Evolutionary conservation across 1,140 invertebrate genomes (phyloP).

Genomic region (Trachelipus rathkii): DNA sequence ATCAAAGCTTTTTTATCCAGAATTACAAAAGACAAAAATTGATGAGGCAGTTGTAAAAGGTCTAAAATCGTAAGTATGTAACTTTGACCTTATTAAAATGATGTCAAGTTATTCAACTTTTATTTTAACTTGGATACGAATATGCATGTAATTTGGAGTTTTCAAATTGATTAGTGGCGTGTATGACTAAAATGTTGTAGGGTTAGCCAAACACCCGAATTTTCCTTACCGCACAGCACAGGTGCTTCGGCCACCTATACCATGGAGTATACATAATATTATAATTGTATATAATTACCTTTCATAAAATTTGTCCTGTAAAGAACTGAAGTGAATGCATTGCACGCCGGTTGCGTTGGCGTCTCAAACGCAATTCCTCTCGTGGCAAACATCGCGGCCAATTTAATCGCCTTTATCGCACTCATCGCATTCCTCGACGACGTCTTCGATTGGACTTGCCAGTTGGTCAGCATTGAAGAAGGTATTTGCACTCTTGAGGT

Average conservation of each 20-base stretch:
- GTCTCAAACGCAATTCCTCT: slow-evolving; percentile 70
- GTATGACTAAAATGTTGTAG: too few species aligned
- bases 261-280: too few species aligned
- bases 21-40: slow-evolving; percentile 70
- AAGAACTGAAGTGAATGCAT: slow-evolving; percentile 71
- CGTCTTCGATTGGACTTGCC: slow-evolving; percentile 69
- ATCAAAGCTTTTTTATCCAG: slow-evolving; percentile 85
- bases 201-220: too few species aligned
- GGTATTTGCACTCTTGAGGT: slow-evolving; percentile 49
- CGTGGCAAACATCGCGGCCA: slow-evolving; percentile 81
- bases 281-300: too few species aligned
- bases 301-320: too few species aligned
- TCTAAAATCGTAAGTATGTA: slow-evolving; percentile 56
- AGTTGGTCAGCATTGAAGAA: slow-evolving; percentile 63
- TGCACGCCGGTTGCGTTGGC: slow-evolving; percentile 85
- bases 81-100: too few species aligned
- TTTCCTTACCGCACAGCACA: too few species aligned
- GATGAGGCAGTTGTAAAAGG: slow-evolving; percentile 58
- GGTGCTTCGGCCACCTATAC: too few species aligned
- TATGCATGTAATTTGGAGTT: too few species aligned
- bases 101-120: too few species aligned
- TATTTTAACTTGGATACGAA: too few species aligned
- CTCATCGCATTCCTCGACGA: slow-evolving; percentile 52
- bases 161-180: too few species aligned
- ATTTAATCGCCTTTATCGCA: slow-evolving; percentile 85